Base-by-base conservation (phyloP, 2,888 invertebrate genomes). In the Cataglyphis rosenhaueri region DNA sequence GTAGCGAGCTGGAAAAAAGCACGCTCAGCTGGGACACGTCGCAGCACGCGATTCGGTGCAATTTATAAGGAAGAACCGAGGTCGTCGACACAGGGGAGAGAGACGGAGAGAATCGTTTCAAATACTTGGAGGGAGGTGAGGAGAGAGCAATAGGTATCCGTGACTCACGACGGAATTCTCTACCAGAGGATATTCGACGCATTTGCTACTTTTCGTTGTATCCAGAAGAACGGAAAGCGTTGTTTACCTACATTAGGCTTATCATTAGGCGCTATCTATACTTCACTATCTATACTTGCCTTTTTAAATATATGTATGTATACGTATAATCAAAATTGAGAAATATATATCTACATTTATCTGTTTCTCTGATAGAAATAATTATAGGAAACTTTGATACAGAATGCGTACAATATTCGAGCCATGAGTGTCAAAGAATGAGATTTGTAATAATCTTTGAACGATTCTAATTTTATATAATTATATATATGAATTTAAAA, bases 1-100 rank as follows among this genome's bases (percentile, higher is more conserved):
- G 70, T 48, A 48, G 48, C 78, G 71, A 70, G 74, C 70, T 64
- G 75, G 84, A 87, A 87, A 52, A 85, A 84, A 84, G 83, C 75
- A 44, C n/a, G 35, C 61, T 66, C 61, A 59, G 71, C 79, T 83
- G 84, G 81, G 88, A 87, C 84, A 84, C 86, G 85, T 82, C 89
- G 91, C 88, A 88, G 92, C 91, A 90, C 90, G 89, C 89, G 92
- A 92, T 93, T 93, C 92, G 93, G 93, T 92, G 93, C 91, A 92
- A 93, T 93, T 92, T 90, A 91, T 91, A 88, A 90, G 84, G 90
- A 90, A 90, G 92, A 85, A 85, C 87, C 52, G 86, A 88, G 92
- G 93, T 93, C 93, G 92, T 91, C 92, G 93, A 92, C 93, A 91
- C 92, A 84, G 87, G 84, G 79, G 74, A 87, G 82, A 86, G 90